These are phyloP conservation scores for Tympanoctomys barrerae DNA, from an alignment of 2,797 vertebrate genomes.

Conservation along the genomic window DNA sequence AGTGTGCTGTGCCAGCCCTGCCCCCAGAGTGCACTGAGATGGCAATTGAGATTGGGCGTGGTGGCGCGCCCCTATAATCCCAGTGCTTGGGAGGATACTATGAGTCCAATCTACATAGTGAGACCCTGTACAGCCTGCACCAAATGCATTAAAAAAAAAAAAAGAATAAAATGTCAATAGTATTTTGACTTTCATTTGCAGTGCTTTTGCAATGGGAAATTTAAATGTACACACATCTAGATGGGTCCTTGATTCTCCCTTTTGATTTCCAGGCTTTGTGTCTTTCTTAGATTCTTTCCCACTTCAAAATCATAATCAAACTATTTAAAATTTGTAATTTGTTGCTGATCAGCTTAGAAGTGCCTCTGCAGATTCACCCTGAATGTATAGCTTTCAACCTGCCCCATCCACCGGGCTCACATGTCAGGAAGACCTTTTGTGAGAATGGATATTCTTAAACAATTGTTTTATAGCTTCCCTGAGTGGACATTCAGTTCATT, in stretches of 20 bases:
- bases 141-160: too few species aligned
- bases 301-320: not conserved
- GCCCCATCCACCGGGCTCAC: not conserved
- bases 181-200: slow-evolving; percentile 20
- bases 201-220: not conserved
- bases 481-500: not conserved
- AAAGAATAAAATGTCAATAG: not conserved
- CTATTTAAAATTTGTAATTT: not conserved
- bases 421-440: slow-evolving; percentile 11
- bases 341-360: not conserved
- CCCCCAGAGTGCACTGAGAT: too few species aligned
- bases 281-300: not conserved
- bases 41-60: too few species aligned
- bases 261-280: not conserved
- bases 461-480: slow-evolving; percentile 40
- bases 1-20: too few species aligned
- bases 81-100: too few species aligned
- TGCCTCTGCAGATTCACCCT: not conserved
- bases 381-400: slow-evolving; percentile 10
- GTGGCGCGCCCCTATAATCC: too few species aligned
- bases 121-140: too few species aligned
- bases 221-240: not conserved
- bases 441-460: not conserved
- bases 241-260: not conserved
- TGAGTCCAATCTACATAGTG: too few species aligned